Evolutionary conservation across 2,113 vertebrate genomes (phyloP), one percentile per base, ranked within the genome.

Genomic region (Dissostichus mawsoni): DNA sequence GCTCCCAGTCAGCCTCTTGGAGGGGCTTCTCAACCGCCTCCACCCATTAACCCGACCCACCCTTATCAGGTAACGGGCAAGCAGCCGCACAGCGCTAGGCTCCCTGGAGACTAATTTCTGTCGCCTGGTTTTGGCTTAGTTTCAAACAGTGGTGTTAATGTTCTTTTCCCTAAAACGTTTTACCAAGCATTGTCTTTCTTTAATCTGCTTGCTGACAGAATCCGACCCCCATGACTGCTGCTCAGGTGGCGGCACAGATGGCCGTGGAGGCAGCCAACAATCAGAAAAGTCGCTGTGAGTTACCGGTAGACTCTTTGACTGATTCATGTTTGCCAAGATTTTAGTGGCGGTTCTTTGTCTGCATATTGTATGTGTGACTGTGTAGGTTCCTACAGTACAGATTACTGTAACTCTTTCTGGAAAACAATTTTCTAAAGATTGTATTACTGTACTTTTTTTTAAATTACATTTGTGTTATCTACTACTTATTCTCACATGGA

Each of bases 201-300:
- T 78, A 74, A 85, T 88, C 70, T 81, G 64, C 77, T 63, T 23
- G 55, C 78, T 85, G 80, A 81, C 88, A 82, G 86, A 92, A 68
- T 67, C 72, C 63, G 78, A 87, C 76, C 84, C 93, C 69, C 93
- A 90, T 93, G 82, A 85, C 78, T 6, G 90, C 96, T 0, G 96
- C 97, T 66, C 96, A 96, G 50, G 92, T 95, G 36, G 97, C 96
- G 0, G 96, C 97, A 25, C 96, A 97, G 90, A 94, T 95, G 45
- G 97, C 92, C 0, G 93, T 98, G 82, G 96, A 97, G 69, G 94
- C 94, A 0, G 97, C 97, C 67, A 96, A 94, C 91, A 96, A 75
- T 91, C 96, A 98, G 93, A 96, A 96, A 88, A 95, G 70, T 2
- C 95, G 95, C 84, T 97, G 97, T 98, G 90, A 96, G 97, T 95